phyloP scores from a whole-genome alignment of 2,888 invertebrate species.

The Melanargia galathea region DNA sequence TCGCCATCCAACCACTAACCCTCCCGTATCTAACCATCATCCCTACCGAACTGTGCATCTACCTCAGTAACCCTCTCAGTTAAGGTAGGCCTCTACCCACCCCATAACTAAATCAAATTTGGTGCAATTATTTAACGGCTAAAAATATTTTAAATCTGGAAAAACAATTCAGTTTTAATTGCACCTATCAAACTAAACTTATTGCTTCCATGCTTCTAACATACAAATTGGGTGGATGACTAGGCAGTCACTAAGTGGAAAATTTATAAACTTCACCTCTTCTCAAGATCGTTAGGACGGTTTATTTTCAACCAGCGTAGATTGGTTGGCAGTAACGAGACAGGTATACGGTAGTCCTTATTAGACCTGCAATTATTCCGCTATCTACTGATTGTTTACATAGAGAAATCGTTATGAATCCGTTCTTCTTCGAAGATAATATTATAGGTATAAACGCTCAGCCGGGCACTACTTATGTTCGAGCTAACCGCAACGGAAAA shows the following conservation, averaged over 20 bases:
- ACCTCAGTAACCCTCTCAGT: too few relatives aligned
- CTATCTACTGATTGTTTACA: constrained; percentile 39
- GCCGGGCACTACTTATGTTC: neutral
- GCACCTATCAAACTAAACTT: constrained; percentile 38
- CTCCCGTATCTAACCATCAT: too few relatives aligned
- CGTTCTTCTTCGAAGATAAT: neutral
- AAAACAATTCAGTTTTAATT: constrained; percentile 20
- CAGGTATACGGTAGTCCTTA: constrained; percentile 71
- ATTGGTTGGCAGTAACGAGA: constrained; percentile 73
- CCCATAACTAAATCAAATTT: neutral
- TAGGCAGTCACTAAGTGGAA: constrained; percentile 53
- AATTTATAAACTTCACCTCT: constrained; percentile 62
- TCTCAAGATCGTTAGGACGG: constrained; percentile 51
- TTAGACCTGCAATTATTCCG: constrained; percentile 69
- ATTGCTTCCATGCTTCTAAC: constrained; percentile 48
- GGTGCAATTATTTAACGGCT: neutral
- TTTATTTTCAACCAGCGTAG: constrained; percentile 69
- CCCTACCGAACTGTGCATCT: too few relatives aligned
- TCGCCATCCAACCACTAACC: too few relatives aligned
- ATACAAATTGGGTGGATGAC: constrained; percentile 47
- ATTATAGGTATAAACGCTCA: neutral
- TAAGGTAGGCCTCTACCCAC: too few relatives aligned
- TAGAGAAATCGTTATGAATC: neutral
- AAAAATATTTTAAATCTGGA: constrained; percentile 1
- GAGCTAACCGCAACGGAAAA: neutral